Conservation (phyloP, 2,797 vertebrate species). For the Kryptolebias ocellatus region DNA sequence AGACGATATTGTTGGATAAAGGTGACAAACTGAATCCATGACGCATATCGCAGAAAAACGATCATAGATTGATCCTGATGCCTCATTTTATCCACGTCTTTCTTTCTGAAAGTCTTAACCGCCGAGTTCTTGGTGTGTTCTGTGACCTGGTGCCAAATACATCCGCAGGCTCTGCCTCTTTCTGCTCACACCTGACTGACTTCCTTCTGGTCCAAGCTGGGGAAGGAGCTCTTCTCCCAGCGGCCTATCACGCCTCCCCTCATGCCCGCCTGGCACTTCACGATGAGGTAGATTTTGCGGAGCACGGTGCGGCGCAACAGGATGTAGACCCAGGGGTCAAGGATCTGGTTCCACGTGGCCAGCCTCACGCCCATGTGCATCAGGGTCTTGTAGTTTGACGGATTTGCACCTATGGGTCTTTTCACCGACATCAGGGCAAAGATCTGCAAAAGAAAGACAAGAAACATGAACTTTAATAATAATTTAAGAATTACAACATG, state of each 20-base stretch:
- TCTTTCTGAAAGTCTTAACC: neutral
- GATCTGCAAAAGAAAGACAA: constrained; percentile 74
- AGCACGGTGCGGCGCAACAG: constrained; percentile 88
- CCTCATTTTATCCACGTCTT: neutral
- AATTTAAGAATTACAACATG: neutral
- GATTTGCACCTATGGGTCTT: constrained; percentile 55
- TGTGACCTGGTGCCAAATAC: constrained; percentile 14
- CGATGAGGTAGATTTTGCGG: constrained; percentile 84
- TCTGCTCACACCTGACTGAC: constrained; percentile 75
- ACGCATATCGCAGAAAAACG: neutral
- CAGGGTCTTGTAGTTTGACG: constrained; percentile 72
- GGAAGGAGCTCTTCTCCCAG: constrained; percentile 86
- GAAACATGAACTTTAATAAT: constrained; percentile 24
- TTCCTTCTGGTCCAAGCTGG: constrained; percentile 82
- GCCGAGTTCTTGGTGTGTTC: neutral
- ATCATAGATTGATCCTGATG: constrained; percentile 1
- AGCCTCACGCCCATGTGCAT: constrained; percentile 86
- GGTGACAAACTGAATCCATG: neutral
- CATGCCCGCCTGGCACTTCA: constrained; percentile 73
- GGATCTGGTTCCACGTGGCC: constrained; percentile 92
- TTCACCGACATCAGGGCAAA: constrained; percentile 83
- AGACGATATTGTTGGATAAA: constrained; percentile 1
- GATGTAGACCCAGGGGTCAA: constrained; percentile 94
- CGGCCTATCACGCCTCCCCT: constrained; percentile 73
- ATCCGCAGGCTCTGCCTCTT: neutral